phyloP scores from a whole-genome alignment of 2,888 invertebrate species.

The Limnephilus auricula region DNA sequence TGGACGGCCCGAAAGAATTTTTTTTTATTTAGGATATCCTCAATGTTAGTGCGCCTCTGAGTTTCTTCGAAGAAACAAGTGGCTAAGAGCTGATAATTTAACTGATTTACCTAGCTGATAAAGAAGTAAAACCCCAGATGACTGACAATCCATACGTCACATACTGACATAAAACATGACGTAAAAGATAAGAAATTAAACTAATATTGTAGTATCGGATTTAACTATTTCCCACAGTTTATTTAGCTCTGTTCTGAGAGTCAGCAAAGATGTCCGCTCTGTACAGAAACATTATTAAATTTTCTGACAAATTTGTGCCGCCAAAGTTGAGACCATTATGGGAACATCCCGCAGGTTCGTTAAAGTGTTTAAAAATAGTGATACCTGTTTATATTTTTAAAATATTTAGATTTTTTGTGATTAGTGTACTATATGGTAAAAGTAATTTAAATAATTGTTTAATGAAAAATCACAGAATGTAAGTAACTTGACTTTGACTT shows the following conservation, averaged over 20 bases:
- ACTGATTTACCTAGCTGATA: too few species aligned
- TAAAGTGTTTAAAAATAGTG: slow-evolving; percentile 28
- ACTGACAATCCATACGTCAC: background rate
- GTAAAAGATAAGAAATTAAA: background rate
- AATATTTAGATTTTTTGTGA: background rate
- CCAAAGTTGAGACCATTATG: slow-evolving; percentile 74
- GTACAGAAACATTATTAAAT: slow-evolving; percentile 59
- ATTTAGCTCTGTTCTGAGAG: background rate
- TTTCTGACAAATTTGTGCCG: slow-evolving; percentile 88
- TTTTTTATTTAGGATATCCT: background rate
- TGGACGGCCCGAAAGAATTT: too few species aligned
- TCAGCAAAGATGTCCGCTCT: slow-evolving; percentile 47
- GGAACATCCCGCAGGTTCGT: slow-evolving; percentile 96
- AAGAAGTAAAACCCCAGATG: background rate
- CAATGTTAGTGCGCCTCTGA: background rate
- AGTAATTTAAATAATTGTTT: too few species aligned
- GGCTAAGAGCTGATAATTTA: background rate
- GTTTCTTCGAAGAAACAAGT: background rate
- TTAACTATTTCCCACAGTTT: background rate
- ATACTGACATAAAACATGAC: background rate
- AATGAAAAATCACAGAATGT: too few species aligned
- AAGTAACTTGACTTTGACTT: too few species aligned
- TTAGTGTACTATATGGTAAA: background rate
- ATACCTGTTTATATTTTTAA: background rate
- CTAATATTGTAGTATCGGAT: background rate